phyloP scores from a whole-genome alignment of 2,797 vertebrate genomes.

The Miichthys miiuy region DNA sequence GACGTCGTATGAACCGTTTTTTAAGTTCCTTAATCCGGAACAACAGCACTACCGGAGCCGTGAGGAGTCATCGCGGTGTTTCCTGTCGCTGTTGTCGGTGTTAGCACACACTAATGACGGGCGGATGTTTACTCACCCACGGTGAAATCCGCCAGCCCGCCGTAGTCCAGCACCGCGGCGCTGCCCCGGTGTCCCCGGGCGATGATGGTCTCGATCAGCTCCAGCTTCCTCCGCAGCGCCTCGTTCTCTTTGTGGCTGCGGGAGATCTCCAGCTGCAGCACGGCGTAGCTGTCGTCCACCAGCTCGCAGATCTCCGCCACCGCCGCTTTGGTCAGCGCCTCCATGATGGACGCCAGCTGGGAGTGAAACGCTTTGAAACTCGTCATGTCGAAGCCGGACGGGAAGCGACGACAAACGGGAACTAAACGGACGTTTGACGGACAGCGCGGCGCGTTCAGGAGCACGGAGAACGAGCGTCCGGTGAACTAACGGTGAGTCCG shows the following conservation, averaged over 20 bases:
- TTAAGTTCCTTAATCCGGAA: too few species aligned
- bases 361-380: constrained; percentile 68
- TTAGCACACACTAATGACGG: accelerated
- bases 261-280: constrained; percentile 73
- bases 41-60: too few species aligned
- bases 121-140: constrained; percentile 45
- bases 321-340: constrained; percentile 79
- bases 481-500: accelerated
- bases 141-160: constrained; percentile 21
- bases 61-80: too few species aligned
- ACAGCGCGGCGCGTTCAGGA: accelerated
- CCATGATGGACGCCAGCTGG: constrained; percentile 82
- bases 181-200: constrained; percentile 56
- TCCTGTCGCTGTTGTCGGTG: background rate
- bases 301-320: constrained; percentile 82
- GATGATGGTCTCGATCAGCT: constrained; percentile 74
- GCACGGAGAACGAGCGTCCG: accelerated
- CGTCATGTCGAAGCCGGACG: constrained; percentile 58
- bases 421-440: background rate
- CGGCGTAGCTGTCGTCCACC: constrained; percentile 77
- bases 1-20: too few species aligned
- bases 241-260: constrained; percentile 79
- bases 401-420: background rate
- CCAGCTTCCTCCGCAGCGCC: constrained; percentile 76
- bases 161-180: constrained; percentile 10